phyloP scores from a whole-genome alignment of 2,888 invertebrate genomes.

The Lasioglossum pauxillum region DNA sequence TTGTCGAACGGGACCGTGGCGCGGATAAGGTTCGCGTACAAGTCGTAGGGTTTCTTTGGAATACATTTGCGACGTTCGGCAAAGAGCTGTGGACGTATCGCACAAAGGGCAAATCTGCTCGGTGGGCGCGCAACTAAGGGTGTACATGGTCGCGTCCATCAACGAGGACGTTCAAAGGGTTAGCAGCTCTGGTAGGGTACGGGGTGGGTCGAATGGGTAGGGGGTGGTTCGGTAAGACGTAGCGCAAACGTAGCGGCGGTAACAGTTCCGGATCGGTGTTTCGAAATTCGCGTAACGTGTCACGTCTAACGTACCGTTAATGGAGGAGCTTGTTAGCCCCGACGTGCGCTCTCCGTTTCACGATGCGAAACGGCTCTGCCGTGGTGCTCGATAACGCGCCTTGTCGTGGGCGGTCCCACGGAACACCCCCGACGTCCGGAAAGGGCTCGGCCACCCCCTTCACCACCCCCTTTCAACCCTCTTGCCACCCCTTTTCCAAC shows the following conservation, averaged over 20 bases:
- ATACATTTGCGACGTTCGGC: not conserved
- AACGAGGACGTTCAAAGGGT: constrained; percentile 55
- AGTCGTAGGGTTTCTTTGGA: not conserved
- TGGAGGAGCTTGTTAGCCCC: constrained; percentile 79
- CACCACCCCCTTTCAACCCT: not conserved
- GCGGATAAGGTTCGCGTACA: not conserved
- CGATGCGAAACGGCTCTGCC: constrained; percentile 58
- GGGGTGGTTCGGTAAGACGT: constrained; percentile 70
- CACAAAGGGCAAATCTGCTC: constrained; percentile 45
- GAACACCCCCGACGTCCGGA: constrained; percentile 53
- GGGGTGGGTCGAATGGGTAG: not conserved
- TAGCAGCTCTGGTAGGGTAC: constrained; percentile 22
- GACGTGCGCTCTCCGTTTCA: constrained; percentile 67
- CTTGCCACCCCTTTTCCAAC: constrained; percentile 1
- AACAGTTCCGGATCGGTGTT: constrained; percentile 68
- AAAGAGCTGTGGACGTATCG: not conserved
- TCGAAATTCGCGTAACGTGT: constrained; percentile 80
- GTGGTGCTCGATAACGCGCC: constrained; percentile 68
- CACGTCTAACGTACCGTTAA: constrained; percentile 82
- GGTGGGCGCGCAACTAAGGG: constrained; percentile 16
- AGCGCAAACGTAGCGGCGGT: constrained; percentile 69
- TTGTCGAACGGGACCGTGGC: not conserved
- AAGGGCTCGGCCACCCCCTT: constrained; percentile 38
- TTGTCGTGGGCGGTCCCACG: constrained; percentile 70
- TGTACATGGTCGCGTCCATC: constrained; percentile 46